Evolutionary conservation across 2,797 vertebrate genomes (phyloP).

Genomic region (Zalophus californianus): DNA sequence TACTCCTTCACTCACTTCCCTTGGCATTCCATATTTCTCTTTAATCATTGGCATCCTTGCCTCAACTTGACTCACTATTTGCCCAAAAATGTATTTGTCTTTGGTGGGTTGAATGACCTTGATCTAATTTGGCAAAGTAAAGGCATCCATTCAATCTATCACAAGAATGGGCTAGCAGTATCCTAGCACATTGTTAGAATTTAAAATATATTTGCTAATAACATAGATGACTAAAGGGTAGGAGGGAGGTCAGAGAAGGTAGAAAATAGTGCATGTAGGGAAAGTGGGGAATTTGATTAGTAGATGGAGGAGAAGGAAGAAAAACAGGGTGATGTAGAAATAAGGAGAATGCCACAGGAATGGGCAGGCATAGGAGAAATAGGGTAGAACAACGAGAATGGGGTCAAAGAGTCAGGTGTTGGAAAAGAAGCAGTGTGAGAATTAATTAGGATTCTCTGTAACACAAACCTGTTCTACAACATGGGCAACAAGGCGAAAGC

Average conservation of each 20-base stretch:
- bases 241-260: neutral
- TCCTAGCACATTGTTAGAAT: neutral
- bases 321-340: neutral
- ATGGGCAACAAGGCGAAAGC: neutral
- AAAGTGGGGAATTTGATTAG: neutral
- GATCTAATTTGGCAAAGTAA: neutral
- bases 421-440: neutral
- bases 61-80: neutral
- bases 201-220: neutral
- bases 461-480: neutral
- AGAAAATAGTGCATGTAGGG: neutral
- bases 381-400: neutral
- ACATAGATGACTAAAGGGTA: neutral
- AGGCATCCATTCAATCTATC: neutral
- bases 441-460: neutral
- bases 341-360: neutral
- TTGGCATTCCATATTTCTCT: neutral
- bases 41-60: neutral
- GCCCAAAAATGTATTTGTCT: neutral
- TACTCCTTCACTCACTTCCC: neutral
- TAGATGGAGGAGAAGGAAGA: neutral
- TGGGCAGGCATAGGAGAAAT: neutral
- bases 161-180: neutral
- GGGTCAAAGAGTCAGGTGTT: no score
- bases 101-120: neutral